Conservation (phyloP, 2,797 vertebrate genomes). For the Leptatherina wallacei region DNA sequence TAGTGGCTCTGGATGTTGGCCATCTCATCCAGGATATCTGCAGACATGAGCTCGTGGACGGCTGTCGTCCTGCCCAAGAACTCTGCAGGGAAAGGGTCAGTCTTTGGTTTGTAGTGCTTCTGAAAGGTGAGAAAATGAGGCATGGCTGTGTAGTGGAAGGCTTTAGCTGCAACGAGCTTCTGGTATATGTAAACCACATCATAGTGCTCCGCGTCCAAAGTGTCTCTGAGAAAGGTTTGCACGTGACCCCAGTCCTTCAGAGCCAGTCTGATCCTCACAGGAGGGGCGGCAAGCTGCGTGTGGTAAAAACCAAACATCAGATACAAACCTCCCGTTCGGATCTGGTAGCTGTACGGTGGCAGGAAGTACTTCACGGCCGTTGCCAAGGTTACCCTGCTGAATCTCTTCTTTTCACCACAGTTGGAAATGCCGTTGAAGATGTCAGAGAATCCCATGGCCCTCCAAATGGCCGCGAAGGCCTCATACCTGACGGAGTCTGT, state of each 20-base stretch:
- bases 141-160: conserved; percentile 70
- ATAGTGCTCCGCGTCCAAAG: conserved; percentile 31
- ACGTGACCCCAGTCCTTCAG: conserved; percentile 62
- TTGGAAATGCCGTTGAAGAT: conserved; percentile 43
- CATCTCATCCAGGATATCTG: conserved; percentile 60
- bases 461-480: conserved; percentile 69
- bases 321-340: conserved; percentile 72
- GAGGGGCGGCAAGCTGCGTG: conserved; percentile 45
- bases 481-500: conserved; percentile 55
- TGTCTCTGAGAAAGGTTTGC: conserved; percentile 60
- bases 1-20: conserved; percentile 64
- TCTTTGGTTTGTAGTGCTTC: conserved; percentile 45
- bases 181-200: conserved; percentile 66
- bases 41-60: conserved; percentile 46
- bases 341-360: conserved; percentile 73
- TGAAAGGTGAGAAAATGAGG: conserved; percentile 63
- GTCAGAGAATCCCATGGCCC: conserved; percentile 59
- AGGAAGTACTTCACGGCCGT: conserved; percentile 74
- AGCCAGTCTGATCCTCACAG: conserved; percentile 54
- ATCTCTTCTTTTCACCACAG: conserved; percentile 47
- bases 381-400: conserved; percentile 55
- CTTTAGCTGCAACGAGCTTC: conserved; percentile 53
- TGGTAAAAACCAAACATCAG: conserved; percentile 71
- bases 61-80: conserved; percentile 45
- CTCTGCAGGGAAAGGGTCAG: conserved; percentile 8